A percentile compares a stretch with the other conserved stretches of the same genome.
Conservation (phyloP, 2,888 invertebrate genomes). For the Nowickia ferox region DNA sequence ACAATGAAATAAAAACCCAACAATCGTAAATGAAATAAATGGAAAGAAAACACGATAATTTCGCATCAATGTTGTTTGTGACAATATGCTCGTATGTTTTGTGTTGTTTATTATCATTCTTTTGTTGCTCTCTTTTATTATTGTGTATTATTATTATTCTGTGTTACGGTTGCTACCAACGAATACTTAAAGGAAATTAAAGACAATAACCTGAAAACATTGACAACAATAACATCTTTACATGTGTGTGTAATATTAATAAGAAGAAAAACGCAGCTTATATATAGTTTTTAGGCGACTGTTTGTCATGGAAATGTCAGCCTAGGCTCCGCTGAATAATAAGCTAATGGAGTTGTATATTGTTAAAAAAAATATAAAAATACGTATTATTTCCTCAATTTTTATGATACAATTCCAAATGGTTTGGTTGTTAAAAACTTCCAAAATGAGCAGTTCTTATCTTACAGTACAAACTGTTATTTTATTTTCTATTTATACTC, state of each 20-base stretch:
- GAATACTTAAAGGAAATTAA: conserved; percentile 21
- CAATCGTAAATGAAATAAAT: conserved; percentile 22
- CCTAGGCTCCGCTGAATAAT: background rate
- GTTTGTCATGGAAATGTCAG: background rate
- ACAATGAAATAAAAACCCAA: conserved; percentile 29
- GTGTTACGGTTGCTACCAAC: background rate
- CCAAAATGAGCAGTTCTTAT: too few relatives aligned
- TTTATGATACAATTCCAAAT: too few relatives aligned
- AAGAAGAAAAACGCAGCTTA: background rate
- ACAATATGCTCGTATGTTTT: conserved; percentile 31
- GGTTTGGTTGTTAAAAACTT: too few relatives aligned
- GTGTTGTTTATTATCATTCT: conserved; percentile 43
- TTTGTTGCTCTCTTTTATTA: conserved; percentile 10
- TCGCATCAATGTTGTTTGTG: conserved; percentile 42
- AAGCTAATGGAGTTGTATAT: too few relatives aligned
- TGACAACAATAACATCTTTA: conserved; percentile 40
- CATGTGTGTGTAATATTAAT: background rate
- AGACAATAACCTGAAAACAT: conserved; percentile 38
- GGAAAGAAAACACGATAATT: conserved; percentile 50
- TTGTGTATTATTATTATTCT: conserved; percentile 17
- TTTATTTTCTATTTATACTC: too few relatives aligned
- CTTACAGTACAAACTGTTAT: too few relatives aligned
- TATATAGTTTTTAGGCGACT: background rate
- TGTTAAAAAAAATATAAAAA: too few relatives aligned
- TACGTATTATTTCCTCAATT: too few relatives aligned